Conservation (phyloP, 2,113 vertebrate species). For the Callaeas wilsoni region DNA sequence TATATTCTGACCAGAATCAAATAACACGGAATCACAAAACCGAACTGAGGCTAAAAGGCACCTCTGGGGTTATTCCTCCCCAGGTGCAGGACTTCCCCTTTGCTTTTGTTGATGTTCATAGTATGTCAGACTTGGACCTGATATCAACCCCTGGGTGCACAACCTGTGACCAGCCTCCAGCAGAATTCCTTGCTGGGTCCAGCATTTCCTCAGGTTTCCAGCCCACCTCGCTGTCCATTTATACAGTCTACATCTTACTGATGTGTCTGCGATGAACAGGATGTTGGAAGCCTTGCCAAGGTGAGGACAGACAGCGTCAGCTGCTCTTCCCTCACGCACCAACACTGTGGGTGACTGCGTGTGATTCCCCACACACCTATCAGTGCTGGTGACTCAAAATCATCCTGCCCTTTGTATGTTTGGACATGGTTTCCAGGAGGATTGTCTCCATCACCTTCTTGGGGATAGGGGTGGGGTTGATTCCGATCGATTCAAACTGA, state of each 20-base stretch:
- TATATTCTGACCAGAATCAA: neutral
- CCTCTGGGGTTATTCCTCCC: neutral
- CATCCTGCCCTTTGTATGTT: neutral
- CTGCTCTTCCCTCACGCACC: fast-evolving
- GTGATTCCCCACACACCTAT: neutral
- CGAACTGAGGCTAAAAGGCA: neutral
- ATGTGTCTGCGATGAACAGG: neutral
- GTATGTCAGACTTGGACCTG: neutral
- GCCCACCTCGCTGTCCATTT: neutral
- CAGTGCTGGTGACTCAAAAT: neutral
- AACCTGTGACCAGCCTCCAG: neutral
- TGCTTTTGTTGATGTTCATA: neutral
- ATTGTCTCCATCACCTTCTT: neutral
- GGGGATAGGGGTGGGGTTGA: neutral
- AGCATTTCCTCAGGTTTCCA: neutral
- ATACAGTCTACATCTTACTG: neutral
- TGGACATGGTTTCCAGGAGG: neutral
- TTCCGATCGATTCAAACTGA: fast-evolving
- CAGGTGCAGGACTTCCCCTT: neutral
- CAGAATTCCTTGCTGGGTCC: neutral
- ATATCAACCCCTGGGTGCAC: neutral
- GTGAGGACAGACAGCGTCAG: neutral
- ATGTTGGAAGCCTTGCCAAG: neutral
- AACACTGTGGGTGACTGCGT: fast-evolving
- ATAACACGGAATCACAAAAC: neutral